Conservation (phyloP, 2,888 invertebrate species). For the Agriopis leucophaearia region DNA sequence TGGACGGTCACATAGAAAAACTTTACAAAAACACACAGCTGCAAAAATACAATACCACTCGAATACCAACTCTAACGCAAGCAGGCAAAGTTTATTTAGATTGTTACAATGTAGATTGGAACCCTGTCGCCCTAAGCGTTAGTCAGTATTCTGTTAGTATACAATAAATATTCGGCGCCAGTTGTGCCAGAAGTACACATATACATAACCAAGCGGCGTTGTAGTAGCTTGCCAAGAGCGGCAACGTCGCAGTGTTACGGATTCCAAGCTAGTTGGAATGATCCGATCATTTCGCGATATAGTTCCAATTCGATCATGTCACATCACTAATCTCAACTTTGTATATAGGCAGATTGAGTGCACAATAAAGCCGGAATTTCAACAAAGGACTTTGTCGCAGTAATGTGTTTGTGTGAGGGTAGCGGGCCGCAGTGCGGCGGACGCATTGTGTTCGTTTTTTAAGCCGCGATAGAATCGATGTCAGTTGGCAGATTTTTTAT, state of each 20-base stretch:
- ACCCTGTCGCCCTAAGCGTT: constrained; percentile 77
- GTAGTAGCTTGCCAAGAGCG: constrained; percentile 76
- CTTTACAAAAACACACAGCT: constrained; percentile 62
- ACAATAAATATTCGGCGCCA: constrained; percentile 87
- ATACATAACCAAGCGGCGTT: constrained; percentile 81
- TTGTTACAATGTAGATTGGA: constrained; percentile 58
- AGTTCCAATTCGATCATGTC: constrained; percentile 56
- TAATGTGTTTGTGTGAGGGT: constrained; percentile 69
- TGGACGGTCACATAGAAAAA: constrained; percentile 85
- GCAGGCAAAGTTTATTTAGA: constrained; percentile 62
- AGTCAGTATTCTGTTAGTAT: constrained; percentile 85
- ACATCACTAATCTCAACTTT: constrained; percentile 49
- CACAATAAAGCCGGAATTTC: constrained; percentile 32
- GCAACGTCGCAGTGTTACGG: constrained; percentile 81
- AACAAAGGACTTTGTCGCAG: constrained; percentile 59
- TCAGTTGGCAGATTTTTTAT: constrained; percentile 86
- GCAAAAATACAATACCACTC: constrained; percentile 46
- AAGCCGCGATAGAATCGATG: constrained; percentile 81
- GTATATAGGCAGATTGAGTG: constrained; percentile 29
- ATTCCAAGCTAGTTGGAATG: constrained; percentile 79
- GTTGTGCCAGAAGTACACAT: constrained; percentile 83
- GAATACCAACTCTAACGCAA: constrained; percentile 63
- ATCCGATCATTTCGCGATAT: constrained; percentile 56
- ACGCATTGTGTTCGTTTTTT: constrained; percentile 83
- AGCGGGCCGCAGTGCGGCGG: constrained; percentile 79